Evolutionary conservation across 2,113 vertebrate species (phyloP).

Genomic region (Solea solea): DNA sequence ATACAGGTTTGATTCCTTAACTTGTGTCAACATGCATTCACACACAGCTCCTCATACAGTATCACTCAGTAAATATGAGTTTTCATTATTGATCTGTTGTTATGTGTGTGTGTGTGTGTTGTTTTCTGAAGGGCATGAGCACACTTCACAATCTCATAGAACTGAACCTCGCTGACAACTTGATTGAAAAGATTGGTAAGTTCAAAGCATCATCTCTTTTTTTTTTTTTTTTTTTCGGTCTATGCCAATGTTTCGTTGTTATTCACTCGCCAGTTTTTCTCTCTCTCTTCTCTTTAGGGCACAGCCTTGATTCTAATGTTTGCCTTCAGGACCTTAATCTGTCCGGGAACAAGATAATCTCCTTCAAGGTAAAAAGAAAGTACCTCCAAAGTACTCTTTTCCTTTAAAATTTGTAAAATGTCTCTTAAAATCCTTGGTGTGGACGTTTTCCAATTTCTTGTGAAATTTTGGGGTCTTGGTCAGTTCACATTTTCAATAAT

Average conservation of each 20-base stretch:
- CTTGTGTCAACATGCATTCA: neutral
- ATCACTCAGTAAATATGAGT: neutral
- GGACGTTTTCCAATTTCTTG: slow-evolving; percentile 29
- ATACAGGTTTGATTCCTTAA: slow-evolving; percentile 75
- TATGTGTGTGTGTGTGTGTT: slow-evolving; percentile 1
- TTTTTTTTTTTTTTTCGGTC: slow-evolving; percentile 10
- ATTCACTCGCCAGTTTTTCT: slow-evolving; percentile 19
- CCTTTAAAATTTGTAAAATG: slow-evolving; percentile 36
- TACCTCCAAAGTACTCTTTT: neutral
- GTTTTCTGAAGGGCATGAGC: slow-evolving; percentile 78
- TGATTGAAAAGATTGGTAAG: slow-evolving; percentile 84
- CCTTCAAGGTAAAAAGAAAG: slow-evolving; percentile 86
- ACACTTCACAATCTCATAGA: slow-evolving; percentile 84
- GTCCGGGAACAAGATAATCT: slow-evolving; percentile 90
- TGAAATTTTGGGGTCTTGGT: slow-evolving; percentile 24
- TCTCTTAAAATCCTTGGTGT: slow-evolving; percentile 54
- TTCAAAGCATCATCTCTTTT: slow-evolving; percentile 12
- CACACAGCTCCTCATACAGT: neutral
- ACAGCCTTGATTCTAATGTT: slow-evolving; percentile 83
- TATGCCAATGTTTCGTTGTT: slow-evolving; percentile 15
- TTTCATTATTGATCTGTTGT: neutral
- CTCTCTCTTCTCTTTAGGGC: slow-evolving; percentile 70
- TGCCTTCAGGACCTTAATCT: slow-evolving; percentile 87
- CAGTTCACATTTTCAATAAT: slow-evolving; percentile 53
- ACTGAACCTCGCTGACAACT: slow-evolving; percentile 87